Percentiles rank a stretch among this genome's conserved stretches.
phyloP scores from a whole-genome alignment of 1,140 invertebrate genomes.

The Melanaphis sacchari region DNA sequence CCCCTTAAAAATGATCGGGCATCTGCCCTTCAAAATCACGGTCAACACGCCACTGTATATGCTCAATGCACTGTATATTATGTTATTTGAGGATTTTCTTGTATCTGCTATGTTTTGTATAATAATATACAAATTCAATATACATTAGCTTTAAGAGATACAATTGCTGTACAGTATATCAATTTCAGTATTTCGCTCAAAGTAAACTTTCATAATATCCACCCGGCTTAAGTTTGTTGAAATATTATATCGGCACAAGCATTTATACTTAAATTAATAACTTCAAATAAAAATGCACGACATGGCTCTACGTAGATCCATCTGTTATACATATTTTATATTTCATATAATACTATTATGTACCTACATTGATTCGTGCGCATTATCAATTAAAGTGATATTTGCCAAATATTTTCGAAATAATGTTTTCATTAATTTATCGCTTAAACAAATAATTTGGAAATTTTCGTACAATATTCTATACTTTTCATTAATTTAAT shows the following conservation, averaged over 20 bases:
- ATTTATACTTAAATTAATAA: constrained; percentile 10
- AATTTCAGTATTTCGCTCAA: background rate
- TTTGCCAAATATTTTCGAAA: background rate
- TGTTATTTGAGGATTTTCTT: background rate
- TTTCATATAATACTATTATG: background rate
- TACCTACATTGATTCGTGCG: background rate
- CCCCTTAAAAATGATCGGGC: too few relatives aligned
- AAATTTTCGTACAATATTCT: background rate
- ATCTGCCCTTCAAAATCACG: too few relatives aligned
- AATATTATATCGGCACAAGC: background rate
- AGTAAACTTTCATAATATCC: background rate
- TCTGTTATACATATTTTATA: background rate
- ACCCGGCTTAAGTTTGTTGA: background rate
- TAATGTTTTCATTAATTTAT: too few relatives aligned
- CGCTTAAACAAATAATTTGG: background rate
- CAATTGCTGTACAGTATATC: background rate
- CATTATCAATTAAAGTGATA: background rate
- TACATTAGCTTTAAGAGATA: background rate
- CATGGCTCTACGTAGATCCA: background rate
- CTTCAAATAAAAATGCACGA: background rate
- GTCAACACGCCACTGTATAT: background rate
- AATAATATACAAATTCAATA: background rate
- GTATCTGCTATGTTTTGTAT: background rate
- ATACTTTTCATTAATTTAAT: background rate
- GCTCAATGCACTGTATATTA: background rate